Evolutionary conservation across 2,113 vertebrate species (phyloP), one percentile per base, ranked within the genome.

Genomic region (Fulmarus glacialis): DNA sequence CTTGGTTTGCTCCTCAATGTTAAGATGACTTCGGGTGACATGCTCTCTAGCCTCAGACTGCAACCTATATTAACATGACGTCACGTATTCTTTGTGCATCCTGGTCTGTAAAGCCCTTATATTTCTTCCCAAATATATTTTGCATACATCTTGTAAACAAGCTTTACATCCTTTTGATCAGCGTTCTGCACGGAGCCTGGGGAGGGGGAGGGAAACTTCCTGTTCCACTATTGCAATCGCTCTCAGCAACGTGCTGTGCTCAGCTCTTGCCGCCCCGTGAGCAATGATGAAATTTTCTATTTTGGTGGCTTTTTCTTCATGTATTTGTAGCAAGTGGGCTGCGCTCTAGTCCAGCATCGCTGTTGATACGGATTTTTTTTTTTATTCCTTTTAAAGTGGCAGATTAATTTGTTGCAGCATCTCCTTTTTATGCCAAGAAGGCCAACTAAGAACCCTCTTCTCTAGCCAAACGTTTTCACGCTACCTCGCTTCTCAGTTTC

Each of bases 131-230:
- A 48, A 63, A 62, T 45, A 21, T 32, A 64, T 79, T 96, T 87
- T 96, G 94, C 96, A 91, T 80, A 43, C 93, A 60, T 67, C 77
- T 84, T 74, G 95, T 97, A 94, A 94, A 96, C 96, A 96, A 94
- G 94, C 81, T 82, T 82, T 77, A 87, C 91, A 91, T 87, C 77
- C 94, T 95, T 91, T 62, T 96, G 95, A 92, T 89, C 86, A 72
- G 71, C 3, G 5, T 90, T 55, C 70, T 85, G 90, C 75, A 29
- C 56, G 3, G 82, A 58, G 77, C 87, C 71, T 66, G 7, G 71
- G 89, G 93, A 93, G 93, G 95, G 86, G 96, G 93, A 97, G 94
- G 34, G 91, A 96, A 75, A 62, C 87, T 96, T 95, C 95, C 96
- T 96, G 93, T 91, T 72, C 93, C 95, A 42, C 95, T 87, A 5